Base-by-base conservation (phyloP, 1,140 invertebrate species). In the Procambarus clarkii region DNA sequence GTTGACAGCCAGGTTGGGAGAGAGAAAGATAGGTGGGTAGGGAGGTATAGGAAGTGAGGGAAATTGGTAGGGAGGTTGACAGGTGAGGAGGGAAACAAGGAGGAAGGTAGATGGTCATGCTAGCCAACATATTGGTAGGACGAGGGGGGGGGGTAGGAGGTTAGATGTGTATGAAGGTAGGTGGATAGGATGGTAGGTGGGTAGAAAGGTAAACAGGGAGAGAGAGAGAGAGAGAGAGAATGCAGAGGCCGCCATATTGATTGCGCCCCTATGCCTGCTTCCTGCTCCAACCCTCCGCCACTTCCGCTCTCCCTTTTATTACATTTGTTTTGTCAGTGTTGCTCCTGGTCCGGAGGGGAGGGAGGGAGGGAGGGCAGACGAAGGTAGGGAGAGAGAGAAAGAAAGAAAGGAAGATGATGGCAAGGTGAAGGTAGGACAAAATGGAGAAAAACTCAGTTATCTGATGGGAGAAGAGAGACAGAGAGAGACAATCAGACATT, bases 281-380 rank as follows among this genome's bases (percentile, higher is more conserved):
- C 83, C 82, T 71, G 44, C 18, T 24, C 64, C 46, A 2, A 2
- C 60, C 64, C 64, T 71, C 69, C 45, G 15, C 46, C 46, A 48
- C 45, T 85, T 85, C 83, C 83, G 83, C 4, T 54, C 45, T 45
- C 21, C 64, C n/a, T 69, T 85, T 85, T 85, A 85, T 85, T 85
- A 85, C 83, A 71, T 85, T 85, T 74, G 83, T 85, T 85, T 60
- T 85, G 83, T 74, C 58, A 50, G 83, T 71, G 83, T 69, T 74
- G 83, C 83, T 85, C 44, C 64, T 69, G 60, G 18, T 46, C 11
- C 11, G 1, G 24, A 13, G 48, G 24, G 24, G n/a, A 18, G 24
- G 24, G n/a, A 34, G 79, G 24, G 79, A 3, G 13, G 5, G 34
- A n/a, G 50, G 7, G 45, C 21, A 4, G 8, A 13, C 5, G 45